Evolutionary conservation across 2,888 invertebrate species (phyloP), one percentile per base, ranked within the genome.

Genomic region (Watsonalla cultraria): DNA sequence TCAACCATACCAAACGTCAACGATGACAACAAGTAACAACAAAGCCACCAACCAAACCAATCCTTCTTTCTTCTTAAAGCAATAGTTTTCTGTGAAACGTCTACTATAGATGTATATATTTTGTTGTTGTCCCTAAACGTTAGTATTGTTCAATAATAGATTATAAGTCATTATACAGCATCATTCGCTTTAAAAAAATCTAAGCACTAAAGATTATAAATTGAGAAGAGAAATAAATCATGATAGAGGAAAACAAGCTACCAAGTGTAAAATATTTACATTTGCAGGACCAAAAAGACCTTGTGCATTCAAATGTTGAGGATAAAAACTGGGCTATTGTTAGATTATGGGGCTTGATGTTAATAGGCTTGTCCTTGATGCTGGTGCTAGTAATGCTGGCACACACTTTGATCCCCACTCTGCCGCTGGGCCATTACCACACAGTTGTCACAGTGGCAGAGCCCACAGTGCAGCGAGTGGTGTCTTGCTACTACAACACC

Each of bases 401-500:
- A 8, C 11, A 42, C 11, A 5, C 11, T 11, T 42, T 42, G 42
- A 11, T 8, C 42, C 9, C 37, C 6, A 37, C 37, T 8, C 42
- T 5, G 42, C 5, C 42, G 5, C 11, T 42, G 9, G 8, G 0
- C 42, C 2, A 8, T 11, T 11, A 42, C 9, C 11, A 42, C 7
- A 8, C 11, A 34, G 33, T 37, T 8, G n/a, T 33, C 50, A 42
- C 39, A 42, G 6, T 48, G 24, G 11, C 2, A 5, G 11, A 42
- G 2, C 9, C 2, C 45, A 53, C 49, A 35, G 55, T 52, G 2
- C 56, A 64, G 15, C 76, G 64, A 54, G 80, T 87, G n/a, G 70
- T 89, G 7, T 79, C 95, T 9, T 96, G 96, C 73, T 96, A 96
- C 82, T 96, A 95, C 80, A 92, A 92, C 61, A 88, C 93, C 57